These are phyloP conservation scores for Leucophenga maculata DNA, from an alignment of 2,888 invertebrate genomes.

Conservation along the genomic window DNA sequence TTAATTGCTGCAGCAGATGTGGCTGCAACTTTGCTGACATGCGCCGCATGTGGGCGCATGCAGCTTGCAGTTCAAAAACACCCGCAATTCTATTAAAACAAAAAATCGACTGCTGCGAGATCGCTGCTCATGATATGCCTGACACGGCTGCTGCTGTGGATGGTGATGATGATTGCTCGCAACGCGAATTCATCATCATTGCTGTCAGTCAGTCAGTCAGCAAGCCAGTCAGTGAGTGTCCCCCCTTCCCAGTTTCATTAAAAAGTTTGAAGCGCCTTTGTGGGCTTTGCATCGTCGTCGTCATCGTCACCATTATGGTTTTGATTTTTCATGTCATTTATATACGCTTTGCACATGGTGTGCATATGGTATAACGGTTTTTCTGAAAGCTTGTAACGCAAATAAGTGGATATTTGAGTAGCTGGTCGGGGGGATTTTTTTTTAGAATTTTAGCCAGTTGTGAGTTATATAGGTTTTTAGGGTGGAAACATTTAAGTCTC, in stretches of 20 bases:
- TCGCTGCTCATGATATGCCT: conserved; percentile 26
- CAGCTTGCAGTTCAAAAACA: conserved; percentile 12
- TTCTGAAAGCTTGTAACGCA: no score
- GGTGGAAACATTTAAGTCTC: no score
- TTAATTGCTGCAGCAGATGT: conserved; percentile 33
- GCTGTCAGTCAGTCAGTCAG: neutral
- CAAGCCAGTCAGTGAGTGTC: neutral
- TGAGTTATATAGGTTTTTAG: no score
- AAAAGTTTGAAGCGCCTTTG: neutral
- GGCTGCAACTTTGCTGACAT: conserved; percentile 28
- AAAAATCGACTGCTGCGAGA: neutral
- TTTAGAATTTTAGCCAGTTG: no score
- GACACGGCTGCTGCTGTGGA: conserved; percentile 28
- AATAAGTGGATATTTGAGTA: no score
- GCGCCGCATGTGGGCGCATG: neutral
- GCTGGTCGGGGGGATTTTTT: no score
- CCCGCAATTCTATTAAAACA: conserved; percentile 17
- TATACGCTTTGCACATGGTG: no score
- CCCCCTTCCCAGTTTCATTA: conserved; percentile 1
- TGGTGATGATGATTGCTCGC: conserved; percentile 14
- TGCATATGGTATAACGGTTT: no score
- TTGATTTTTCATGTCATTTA: neutral
- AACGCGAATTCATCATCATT: conserved; percentile 20
- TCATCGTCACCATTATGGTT: neutral
- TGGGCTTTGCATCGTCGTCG: neutral